These are phyloP conservation scores for Urocynchramus pylzowi DNA, from an alignment of 2,113 vertebrate species.

Conservation along the genomic window DNA sequence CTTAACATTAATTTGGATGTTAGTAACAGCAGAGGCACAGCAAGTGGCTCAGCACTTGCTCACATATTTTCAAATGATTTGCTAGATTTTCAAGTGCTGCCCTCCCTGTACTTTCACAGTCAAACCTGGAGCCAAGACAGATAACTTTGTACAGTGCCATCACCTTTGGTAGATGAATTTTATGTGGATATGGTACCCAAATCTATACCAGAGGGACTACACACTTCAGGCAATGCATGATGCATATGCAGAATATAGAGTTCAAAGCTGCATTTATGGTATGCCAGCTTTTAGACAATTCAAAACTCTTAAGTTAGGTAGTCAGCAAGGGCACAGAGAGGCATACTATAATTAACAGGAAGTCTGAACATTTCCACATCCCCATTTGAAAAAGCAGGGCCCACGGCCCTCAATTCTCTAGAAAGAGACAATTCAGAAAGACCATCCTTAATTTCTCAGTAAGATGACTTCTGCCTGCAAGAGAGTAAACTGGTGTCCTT, in stretches of 20 bases:
- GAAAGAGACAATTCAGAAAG: background rate
- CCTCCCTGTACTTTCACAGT: background rate
- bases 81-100: background rate
- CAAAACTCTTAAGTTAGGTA: background rate
- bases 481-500: background rate
- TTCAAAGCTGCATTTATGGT: background rate
- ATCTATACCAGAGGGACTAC: background rate
- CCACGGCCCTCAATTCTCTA: accelerated
- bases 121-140: background rate
- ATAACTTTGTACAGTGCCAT: background rate
- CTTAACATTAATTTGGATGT: background rate
- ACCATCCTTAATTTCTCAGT: background rate
- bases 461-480: background rate
- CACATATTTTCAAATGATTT: background rate
- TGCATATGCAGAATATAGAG: background rate
- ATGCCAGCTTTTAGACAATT: background rate
- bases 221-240: background rate
- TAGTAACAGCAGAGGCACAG: background rate
- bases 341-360: background rate
- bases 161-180: background rate
- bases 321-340: background rate
- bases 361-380: background rate
- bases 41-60: background rate
- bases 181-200: background rate
- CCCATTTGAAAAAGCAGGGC: background rate